Base-by-base conservation (phyloP, 1,140 invertebrate species). In the Sycobia sp. region DNA sequence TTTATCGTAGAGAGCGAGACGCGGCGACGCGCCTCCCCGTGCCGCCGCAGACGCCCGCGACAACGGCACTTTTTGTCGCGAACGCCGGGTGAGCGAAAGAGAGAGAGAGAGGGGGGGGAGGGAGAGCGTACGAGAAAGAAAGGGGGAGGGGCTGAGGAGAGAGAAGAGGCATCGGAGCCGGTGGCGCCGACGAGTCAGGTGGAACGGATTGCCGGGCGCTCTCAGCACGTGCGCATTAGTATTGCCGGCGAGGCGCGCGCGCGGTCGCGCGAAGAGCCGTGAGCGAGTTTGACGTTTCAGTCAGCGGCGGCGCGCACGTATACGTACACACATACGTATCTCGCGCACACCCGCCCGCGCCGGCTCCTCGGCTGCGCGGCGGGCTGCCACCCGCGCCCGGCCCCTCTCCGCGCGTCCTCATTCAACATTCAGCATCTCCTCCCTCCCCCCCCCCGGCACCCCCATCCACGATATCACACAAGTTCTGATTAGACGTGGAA, bases 401-500 rank as follows among this genome's bases (percentile, higher is more conserved):
- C 66, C 65, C 69, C 64, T 62, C 67, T 67, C 68, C 67, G 64
- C 38, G 18, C 67, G 58, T 74, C 58, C 62, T 65, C 55, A 59
- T 65, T 65, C 62, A 58, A 58, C 55, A 65, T 65, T 58, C 62
- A 65, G 41, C 41, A 65, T 65, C 27, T 39, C 72, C 68, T n/a
- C n/a, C n/a, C n/a, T n/a, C n/a, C n/a, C n/a, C n/a, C n/a, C n/a
- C n/a, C n/a, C n/a, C n/a, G n/a, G n/a, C n/a, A n/a, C n/a, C n/a
- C n/a, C n/a, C n/a, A n/a, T n/a, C 64, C 67, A 66, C 70, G 69
- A 72, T 74, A 76, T 76, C 72, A 72, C 73, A 70, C 71, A 75
- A 75, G 69, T 79, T 80, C 75, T 80, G 80, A 80, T 82, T 81
- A 81, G 79, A 76, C 74, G 78, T 76, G 74, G 77, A 81, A 81